Base-by-base conservation (phyloP, 1,140 invertebrate genomes). In the Lepidurus couesii region DNA sequence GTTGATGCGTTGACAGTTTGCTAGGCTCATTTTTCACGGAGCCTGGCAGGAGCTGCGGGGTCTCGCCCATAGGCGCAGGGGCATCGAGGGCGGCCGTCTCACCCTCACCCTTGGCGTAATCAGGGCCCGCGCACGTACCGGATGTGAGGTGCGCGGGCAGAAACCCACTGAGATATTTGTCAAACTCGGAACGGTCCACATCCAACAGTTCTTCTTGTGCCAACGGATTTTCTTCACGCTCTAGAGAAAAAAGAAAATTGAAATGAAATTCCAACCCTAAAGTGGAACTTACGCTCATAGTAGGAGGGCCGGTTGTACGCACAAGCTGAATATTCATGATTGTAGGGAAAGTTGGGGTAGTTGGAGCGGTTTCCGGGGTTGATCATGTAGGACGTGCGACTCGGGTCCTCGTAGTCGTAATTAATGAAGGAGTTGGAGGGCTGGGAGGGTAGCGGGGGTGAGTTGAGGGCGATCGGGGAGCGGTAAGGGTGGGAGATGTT, bases 141-240 rank as follows among this genome's bases (percentile, higher is more conserved):
- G 44, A 73, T 42, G 42, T 42, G 44, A 75, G 53, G 73, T 53
- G 21, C n/a, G 73, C 65, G 6, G 77, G 43, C 42, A 34, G 24
- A 73, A 53, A 47, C 11, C 80, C 80, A 42, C 78, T 91, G 76
- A 90, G 83, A 82, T 91, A 91, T 82, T 91, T 90, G 81, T 91
- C 89, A 77, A 89, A 89, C 82, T 90, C 89, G 76, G 88, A 83
- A 8, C 88, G 86, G 80, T 90, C 89, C 0, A 90, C 86, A 21
- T 81, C 78, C 26, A 81, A 21, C n/a, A 81, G 45, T 26, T 82
- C 81, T 34, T 78, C 81, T 53, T 81, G 78, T 34, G 80, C 44
- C 26, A 80, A 73, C 26, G 44, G 76, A 26, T 81, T 78, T 44
- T 82, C 81, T 24, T 76, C 80, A 24, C 75, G 77, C 24, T 77